Base-by-base conservation (phyloP, 2,888 invertebrate genomes). In the Aspidapion aeneum region DNA sequence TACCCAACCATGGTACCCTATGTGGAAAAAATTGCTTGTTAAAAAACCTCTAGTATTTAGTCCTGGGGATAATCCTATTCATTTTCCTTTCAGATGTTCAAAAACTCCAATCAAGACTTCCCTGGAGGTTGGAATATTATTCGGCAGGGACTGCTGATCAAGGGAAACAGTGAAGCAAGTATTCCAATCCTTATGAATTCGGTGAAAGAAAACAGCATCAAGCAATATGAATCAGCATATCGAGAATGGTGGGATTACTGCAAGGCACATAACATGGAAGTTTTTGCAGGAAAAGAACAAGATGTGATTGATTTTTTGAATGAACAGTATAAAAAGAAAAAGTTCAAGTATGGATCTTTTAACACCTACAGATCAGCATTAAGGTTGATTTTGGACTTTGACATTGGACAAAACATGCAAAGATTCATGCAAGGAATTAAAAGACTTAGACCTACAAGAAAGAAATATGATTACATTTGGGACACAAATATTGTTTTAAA, bases 381-480 rank as follows among this genome's bases (percentile, higher is more conserved):
- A 18, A 7, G 5, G 5, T 52, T 52, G 3, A 52, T 52, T 52
- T 18, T 52, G 54, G 7, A 9, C 17, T 52, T 18, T 7, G 18
- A 18, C n/a, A 16, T 18, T 7, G 54, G 18, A 52, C 17, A 3
- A 7, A 52, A 17, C 21, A 61, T 71, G 3, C 63, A 65, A 57
- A 54, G 70, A 48, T 71, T 71, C 55, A 56, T 72, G n/a, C 70
- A 67, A 58, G 69, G 69, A 18, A 54, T 68, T 5, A 62, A 52
- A 2, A 72, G 68, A 35, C 5, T 68, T 0, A 66, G 67, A 55
- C 70, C 68, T 1, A 69, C 67, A 1, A 60, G 12, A 19, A 68
- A 69, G 0, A 72, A 68, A 57, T 72, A 71, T 57, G 63, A 68
- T 2, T 57, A 21, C 2, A 69, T 66, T 0, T 72, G 70, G 72